Evolutionary conservation across 2,797 vertebrate genomes (phyloP).

Genomic region (Xerus rutilus): DNA sequence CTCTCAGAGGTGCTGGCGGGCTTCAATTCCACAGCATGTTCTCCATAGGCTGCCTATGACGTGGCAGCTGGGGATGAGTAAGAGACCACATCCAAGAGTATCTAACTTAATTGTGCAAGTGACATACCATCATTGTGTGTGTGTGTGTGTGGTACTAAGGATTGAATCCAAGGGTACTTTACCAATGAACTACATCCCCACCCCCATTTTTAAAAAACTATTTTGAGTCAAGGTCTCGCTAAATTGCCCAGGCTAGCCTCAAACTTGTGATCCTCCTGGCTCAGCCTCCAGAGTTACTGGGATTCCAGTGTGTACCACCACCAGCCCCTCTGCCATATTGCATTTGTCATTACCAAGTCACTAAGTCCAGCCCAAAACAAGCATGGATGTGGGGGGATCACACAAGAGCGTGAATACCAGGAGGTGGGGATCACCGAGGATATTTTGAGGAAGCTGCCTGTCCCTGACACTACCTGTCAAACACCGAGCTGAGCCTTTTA

Average conservation of each 20-base stretch:
- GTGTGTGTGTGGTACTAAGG: no score
- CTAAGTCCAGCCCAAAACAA: not conserved
- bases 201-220: no score
- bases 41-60: not conserved
- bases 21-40: not conserved
- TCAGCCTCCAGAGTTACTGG: no score
- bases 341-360: not conserved
- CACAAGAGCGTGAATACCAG: not conserved
- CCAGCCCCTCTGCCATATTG: not conserved
- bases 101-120: not conserved
- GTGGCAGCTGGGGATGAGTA: not conserved
- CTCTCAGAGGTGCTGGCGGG: not conserved
- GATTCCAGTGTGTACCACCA: no score
- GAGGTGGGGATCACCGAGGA: not conserved
- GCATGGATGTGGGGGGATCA: fast-evolving
- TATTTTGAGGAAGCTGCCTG: not conserved
- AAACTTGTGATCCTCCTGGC: no score
- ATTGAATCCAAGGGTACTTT: no score
- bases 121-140: not conserved
- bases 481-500: not conserved
- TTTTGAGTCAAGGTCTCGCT: no score
- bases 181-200: no score
- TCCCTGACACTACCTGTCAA: not conserved
- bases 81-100: not conserved
- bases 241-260: no score